Conservation (phyloP, 2,888 invertebrate species). For the Trichogramma dendrolimi region DNA sequence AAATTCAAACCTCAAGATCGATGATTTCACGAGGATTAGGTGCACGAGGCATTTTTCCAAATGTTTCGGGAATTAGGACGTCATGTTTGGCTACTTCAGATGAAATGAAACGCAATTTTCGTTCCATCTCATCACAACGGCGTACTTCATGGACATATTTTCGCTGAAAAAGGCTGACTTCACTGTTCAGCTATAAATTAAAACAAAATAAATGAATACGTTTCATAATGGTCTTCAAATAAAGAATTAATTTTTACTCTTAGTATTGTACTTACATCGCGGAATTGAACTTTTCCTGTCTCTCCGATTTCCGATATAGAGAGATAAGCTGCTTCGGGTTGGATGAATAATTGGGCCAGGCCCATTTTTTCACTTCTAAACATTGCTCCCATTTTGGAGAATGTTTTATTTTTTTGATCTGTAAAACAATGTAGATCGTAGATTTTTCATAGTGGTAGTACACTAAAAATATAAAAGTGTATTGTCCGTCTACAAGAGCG, state of each 20-base stretch:
- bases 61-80: slow-evolving; percentile 67
- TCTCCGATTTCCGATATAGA: slow-evolving; percentile 93
- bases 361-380: slow-evolving; percentile 54
- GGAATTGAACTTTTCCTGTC: slow-evolving; percentile 88
- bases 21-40: slow-evolving; percentile 81
- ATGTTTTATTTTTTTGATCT: too few species aligned
- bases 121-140: slow-evolving; percentile 87
- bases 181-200: slow-evolving; percentile 68
- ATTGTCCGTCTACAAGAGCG: too few species aligned
- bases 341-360: slow-evolving; percentile 81
- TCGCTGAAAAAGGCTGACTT: slow-evolving; percentile 84
- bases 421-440: too few species aligned
- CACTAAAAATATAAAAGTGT: too few species aligned
- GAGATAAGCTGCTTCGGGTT: slow-evolving; percentile 91
- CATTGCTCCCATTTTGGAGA: slow-evolving; percentile 48
- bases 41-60: slow-evolving; percentile 58
- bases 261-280: slow-evolving; percentile 67
- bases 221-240: background rate
- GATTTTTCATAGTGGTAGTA: too few species aligned
- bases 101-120: slow-evolving; percentile 81
- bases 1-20: slow-evolving; percentile 70
- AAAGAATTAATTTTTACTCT: background rate
- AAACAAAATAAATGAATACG: background rate
- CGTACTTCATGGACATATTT: slow-evolving; percentile 89
- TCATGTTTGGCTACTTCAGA: slow-evolving; percentile 79